Evolutionary conservation across 2,888 invertebrate genomes (phyloP), one percentile per base, ranked within the genome.

Genomic region (Invenusta paracnida): DNA sequence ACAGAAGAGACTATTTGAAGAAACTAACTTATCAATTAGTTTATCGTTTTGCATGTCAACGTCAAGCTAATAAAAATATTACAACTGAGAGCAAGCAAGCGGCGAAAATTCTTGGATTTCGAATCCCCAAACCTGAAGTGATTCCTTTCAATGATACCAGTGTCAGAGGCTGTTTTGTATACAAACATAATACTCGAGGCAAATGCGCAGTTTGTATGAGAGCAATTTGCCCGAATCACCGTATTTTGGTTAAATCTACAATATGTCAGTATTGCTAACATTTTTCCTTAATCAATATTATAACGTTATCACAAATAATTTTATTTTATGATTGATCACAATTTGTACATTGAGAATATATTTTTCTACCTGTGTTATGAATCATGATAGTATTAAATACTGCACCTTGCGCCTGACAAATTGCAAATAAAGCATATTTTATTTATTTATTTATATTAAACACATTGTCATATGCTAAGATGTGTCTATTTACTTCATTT

Each of bases 401-500:
- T n/a, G n/a, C n/a, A n/a, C n/a, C n/a, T n/a, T n/a, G n/a, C n/a
- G n/a, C n/a, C n/a, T n/a, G n/a, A n/a, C n/a, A n/a, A n/a, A n/a
- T n/a, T n/a, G n/a, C n/a, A n/a, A n/a, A n/a, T n/a, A n/a, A n/a
- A n/a, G n/a, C n/a, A n/a, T n/a, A n/a, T n/a, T n/a, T n/a, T n/a
- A n/a, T n/a, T n/a, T n/a, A n/a, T n/a, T n/a, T n/a, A n/a, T n/a
- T n/a, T n/a, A n/a, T 48, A 48, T 48, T 48, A 73, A 73, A 73
- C 5, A 23, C 73, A 73, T 73, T 73, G 73, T 73, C 73, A 73
- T 73, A 73, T 73, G 73, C 73, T 73, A 73, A 73, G 73, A 73
- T 73, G 5, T 73, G 73, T 73, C 73, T 73, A 73, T 73, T 73
- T 73, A 73, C 73, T 73, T 73, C 73, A 73, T 73, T 73, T 73